Percentiles rank a stretch among this genome's conserved stretches.
These are phyloP conservation scores for Leptinotarsa haldemani DNA, from an alignment of 2,888 invertebrate species.

Conservation along the genomic window DNA sequence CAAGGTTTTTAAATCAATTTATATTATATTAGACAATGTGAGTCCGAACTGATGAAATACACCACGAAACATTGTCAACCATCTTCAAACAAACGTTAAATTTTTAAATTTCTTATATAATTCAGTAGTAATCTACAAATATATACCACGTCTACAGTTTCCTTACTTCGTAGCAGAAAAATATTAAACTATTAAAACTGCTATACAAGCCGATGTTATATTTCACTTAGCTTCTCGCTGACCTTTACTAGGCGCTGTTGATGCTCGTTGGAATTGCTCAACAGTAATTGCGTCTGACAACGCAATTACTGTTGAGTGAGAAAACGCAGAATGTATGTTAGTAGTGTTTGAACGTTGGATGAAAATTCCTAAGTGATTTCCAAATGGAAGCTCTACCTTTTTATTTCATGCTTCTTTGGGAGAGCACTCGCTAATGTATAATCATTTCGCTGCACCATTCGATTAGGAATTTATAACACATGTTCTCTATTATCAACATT, in stretches of 20 bases:
- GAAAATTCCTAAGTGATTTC: constrained; percentile 36
- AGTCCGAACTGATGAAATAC: too few relatives aligned
- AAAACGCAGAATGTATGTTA: constrained; percentile 37
- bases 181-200: too few relatives aligned
- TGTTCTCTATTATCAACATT: neutral
- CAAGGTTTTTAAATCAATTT: too few relatives aligned
- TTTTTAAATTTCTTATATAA: too few relatives aligned
- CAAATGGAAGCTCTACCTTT: constrained; percentile 34
- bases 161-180: too few relatives aligned
- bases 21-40: too few relatives aligned
- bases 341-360: constrained; percentile 18
- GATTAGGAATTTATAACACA: neutral
- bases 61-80: too few relatives aligned
- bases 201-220: constrained; percentile 22
- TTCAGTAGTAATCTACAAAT: too few relatives aligned
- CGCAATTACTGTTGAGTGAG: constrained; percentile 37
- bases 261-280: constrained; percentile 31
- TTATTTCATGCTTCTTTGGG: constrained; percentile 14
- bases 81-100: too few relatives aligned
- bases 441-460: neutral
- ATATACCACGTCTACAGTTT: too few relatives aligned
- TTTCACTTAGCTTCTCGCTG: constrained; percentile 35
- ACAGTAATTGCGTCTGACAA: constrained; percentile 32
- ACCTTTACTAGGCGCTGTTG: constrained; percentile 32
- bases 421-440: constrained; percentile 14